These are phyloP conservation scores for Clusia tigrina DNA, from an alignment of 2,888 invertebrate genomes.

Conservation along the genomic window DNA sequence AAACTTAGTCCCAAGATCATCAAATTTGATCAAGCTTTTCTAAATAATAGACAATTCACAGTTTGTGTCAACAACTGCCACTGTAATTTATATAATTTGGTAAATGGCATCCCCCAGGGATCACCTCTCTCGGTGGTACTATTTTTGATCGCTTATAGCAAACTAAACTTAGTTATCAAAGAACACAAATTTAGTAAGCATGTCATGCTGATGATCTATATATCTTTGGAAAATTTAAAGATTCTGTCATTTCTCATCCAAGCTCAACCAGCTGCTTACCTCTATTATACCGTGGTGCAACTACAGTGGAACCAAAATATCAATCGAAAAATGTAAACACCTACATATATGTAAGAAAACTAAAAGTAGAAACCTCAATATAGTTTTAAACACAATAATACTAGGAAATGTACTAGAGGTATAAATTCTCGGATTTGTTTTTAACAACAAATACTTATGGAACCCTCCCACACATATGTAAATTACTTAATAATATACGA, in stretches of 20 bases:
- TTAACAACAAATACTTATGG: constrained; percentile 8
- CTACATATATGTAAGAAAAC: constrained; percentile 13
- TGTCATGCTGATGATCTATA: constrained; percentile 13
- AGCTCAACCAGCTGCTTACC: background rate
- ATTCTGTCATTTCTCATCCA: background rate
- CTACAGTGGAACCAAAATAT: background rate
- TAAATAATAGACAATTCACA: background rate
- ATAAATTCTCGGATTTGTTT: constrained; percentile 3
- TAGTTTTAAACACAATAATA: too few relatives aligned
- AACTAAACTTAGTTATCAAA: background rate
- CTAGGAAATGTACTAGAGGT: constrained; percentile 14
- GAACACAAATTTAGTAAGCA: constrained; percentile 9
- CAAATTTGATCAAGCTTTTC: background rate
- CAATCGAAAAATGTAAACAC: constrained; percentile 5
- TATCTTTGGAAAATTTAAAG: constrained; percentile 4
- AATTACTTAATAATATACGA: constrained; percentile 15
- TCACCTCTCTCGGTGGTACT: constrained; percentile 16
- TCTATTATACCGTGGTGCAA: background rate
- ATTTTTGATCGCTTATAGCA: constrained; percentile 21
- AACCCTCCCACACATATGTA: constrained; percentile 12
- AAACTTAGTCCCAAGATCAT: background rate
- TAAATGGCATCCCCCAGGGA: constrained; percentile 10
- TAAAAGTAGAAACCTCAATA: too few relatives aligned
- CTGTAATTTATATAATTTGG: background rate
- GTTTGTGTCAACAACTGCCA: background rate